A percentile compares a stretch with the other conserved stretches of the same genome.
Evolutionary conservation across 2,797 vertebrate species (phyloP).

Genomic region (Trachurus trachurus): DNA sequence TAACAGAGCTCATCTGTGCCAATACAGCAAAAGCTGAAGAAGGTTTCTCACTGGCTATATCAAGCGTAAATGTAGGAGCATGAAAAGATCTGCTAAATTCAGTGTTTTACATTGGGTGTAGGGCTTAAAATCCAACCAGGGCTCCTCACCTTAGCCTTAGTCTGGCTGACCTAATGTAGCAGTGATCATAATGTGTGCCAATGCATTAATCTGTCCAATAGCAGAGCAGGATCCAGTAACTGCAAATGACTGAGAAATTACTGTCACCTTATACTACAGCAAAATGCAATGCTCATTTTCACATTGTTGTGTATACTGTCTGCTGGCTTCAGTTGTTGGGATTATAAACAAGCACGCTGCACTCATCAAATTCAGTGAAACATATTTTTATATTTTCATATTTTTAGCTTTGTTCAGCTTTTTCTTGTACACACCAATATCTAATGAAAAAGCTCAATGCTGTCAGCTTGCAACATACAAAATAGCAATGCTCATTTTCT

Average conservation of each 20-base stretch:
- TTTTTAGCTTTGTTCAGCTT: slow-evolving; percentile 11
- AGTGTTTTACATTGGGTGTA: background rate
- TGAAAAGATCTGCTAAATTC: slow-evolving; percentile 11
- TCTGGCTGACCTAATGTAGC: slow-evolving; percentile 1
- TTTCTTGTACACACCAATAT: slow-evolving; percentile 11
- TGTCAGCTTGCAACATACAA: slow-evolving; percentile 12
- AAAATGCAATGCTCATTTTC: background rate
- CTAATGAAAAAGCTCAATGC: background rate
- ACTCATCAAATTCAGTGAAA: background rate
- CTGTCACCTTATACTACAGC: too few relatives aligned
- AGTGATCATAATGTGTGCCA: slow-evolving; percentile 8
- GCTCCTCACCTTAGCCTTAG: background rate
- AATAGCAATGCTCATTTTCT: slow-evolving; percentile 15
- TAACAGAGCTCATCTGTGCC: background rate
- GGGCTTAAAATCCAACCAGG: background rate
- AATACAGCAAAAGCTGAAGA: background rate
- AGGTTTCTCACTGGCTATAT: background rate
- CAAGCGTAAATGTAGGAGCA: background rate
- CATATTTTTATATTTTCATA: background rate
- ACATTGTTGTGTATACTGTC: background rate
- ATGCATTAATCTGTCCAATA: background rate
- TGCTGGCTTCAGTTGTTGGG: too few relatives aligned
- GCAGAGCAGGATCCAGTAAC: background rate
- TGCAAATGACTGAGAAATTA: background rate
- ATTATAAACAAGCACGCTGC: too few relatives aligned